phyloP scores from a whole-genome alignment of 1,140 invertebrate species.

The Delia radicum region DNA sequence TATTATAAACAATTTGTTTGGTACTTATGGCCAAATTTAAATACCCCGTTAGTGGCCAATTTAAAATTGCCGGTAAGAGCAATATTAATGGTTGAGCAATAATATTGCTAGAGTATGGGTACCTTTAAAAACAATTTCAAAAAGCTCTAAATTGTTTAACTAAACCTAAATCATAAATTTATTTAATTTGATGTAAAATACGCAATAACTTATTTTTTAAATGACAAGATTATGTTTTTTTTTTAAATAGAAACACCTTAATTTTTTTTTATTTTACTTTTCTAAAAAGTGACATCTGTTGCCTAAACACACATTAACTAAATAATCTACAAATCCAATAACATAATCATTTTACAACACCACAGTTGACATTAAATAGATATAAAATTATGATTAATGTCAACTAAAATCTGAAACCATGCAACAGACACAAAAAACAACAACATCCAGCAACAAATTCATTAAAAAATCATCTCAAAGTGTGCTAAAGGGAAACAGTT shows the following conservation, averaged over 20 bases:
- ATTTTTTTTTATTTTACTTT: background rate
- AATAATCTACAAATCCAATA: background rate
- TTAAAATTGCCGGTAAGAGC: too few relatives aligned
- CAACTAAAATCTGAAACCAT: background rate
- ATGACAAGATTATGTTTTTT: background rate
- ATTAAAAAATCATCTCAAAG: background rate
- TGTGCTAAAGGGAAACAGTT: background rate
- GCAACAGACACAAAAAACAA: background rate
- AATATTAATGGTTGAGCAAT: too few relatives aligned
- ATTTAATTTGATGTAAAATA: background rate
- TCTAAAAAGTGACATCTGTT: background rate
- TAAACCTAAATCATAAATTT: background rate
- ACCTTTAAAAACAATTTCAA: background rate
- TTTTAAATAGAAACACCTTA: background rate
- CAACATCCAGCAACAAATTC: too few relatives aligned
- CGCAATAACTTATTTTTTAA: background rate
- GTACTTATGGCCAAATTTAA: too few relatives aligned
- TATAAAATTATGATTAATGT: conserved; percentile 20
- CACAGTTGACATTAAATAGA: background rate
- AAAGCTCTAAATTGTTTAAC: background rate
- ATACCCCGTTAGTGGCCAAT: too few relatives aligned
- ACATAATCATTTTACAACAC: conserved; percentile 1
- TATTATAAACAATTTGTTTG: too few relatives aligned
- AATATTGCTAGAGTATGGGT: too few relatives aligned
- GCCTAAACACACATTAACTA: background rate